Conservation (phyloP, 1,140 invertebrate species). For the Nomia melanderi region DNA sequence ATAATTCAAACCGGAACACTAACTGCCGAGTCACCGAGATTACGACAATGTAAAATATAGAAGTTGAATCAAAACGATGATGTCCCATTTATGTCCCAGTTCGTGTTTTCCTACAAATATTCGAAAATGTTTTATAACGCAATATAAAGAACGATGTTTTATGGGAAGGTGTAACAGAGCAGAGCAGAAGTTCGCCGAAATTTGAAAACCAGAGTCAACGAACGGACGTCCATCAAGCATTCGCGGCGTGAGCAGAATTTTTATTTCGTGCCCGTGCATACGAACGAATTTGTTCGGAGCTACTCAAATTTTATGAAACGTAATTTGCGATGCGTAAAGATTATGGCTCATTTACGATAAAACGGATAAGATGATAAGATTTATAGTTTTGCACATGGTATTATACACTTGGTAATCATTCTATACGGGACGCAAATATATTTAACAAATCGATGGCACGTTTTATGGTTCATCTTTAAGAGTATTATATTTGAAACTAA, state of each 20-base stretch:
- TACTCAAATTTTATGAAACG: background rate
- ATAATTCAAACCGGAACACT: background rate
- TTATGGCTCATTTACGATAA: background rate
- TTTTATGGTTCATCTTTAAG: too few relatives aligned
- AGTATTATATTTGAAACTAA: background rate
- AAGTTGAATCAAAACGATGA: background rate
- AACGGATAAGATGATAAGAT: background rate
- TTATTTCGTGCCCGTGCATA: conserved; percentile 11
- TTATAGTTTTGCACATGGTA: too few relatives aligned
- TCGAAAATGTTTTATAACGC: too few relatives aligned
- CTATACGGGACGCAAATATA: too few relatives aligned
- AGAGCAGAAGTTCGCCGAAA: conserved; percentile 20
- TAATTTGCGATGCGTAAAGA: conserved; percentile 4
- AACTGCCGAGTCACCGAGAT: background rate
- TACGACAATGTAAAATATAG: background rate
- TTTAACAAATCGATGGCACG: too few relatives aligned
- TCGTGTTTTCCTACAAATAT: background rate
- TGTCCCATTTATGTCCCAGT: background rate
- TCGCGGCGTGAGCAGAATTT: conserved; percentile 20
- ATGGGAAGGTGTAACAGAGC: background rate
- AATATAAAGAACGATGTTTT: background rate
- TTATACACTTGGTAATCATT: too few relatives aligned
- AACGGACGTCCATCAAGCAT: conserved; percentile 19
- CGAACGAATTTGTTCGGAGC: background rate
- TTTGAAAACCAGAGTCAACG: conserved; percentile 26